These are phyloP conservation scores for Chrysoperla carnea DNA, from an alignment of 1,140 invertebrate species.

Conservation along the genomic window DNA sequence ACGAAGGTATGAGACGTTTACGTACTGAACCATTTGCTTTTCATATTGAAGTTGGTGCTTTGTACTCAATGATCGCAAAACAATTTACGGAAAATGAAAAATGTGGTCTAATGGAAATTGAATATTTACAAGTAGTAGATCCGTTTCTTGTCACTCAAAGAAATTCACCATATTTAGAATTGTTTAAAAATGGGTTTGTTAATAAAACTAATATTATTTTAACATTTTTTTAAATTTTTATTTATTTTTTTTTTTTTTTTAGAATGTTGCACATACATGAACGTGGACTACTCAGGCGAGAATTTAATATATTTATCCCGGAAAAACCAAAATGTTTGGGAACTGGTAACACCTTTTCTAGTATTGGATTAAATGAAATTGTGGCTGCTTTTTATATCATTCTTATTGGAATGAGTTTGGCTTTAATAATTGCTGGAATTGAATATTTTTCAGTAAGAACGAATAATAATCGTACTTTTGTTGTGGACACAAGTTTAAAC, in stretches of 20 bases:
- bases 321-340: slow-evolving; percentile 32
- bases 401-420: too few species aligned
- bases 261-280: slow-evolving; percentile 35
- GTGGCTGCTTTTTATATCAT: too few species aligned
- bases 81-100: slow-evolving; percentile 41
- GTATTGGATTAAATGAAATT: too few species aligned
- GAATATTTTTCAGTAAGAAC: too few species aligned
- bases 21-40: slow-evolving; percentile 39
- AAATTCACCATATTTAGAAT: slow-evolving; percentile 35
- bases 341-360: slow-evolving; percentile 17
- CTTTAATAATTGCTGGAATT: too few species aligned
- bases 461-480: too few species aligned
- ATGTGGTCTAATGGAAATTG: slow-evolving; percentile 38
- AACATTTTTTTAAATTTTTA: neutral
- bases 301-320: slow-evolving; percentile 29
- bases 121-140: slow-evolving; percentile 30
- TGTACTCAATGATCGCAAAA: slow-evolving; percentile 37
- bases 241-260: slow-evolving; percentile 6
- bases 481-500: too few species aligned
- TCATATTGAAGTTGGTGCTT: slow-evolving; percentile 33
- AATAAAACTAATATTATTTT: slow-evolving; percentile 4
- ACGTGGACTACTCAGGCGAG: slow-evolving; percentile 32
- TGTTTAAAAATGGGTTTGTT: slow-evolving; percentile 36
- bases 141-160: slow-evolving; percentile 32
- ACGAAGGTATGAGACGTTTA: slow-evolving; percentile 33